Evolutionary conservation across 2,888 invertebrate genomes (phyloP).

Genomic region (Caenorhabditis drosophilae): DNA sequence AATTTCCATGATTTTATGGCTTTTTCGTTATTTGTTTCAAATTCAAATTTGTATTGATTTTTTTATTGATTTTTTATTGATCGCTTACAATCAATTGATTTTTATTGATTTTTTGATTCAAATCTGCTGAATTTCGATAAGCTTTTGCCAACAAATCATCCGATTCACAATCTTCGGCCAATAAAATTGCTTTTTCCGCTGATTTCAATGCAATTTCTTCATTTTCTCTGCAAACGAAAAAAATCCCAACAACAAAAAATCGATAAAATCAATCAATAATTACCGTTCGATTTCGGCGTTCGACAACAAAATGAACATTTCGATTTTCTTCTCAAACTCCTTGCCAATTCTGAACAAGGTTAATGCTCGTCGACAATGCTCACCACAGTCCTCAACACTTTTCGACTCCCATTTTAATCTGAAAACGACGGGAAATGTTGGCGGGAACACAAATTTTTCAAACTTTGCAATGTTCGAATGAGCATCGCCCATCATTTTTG

Average conservation of each 20-base stretch:
- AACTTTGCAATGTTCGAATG: constrained; percentile 25
- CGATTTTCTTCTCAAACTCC: constrained; percentile 23
- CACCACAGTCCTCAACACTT: constrained; percentile 4
- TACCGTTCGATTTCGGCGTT: constrained; percentile 27
- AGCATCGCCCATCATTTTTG: constrained; percentile 32
- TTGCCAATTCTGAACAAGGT: constrained; percentile 34
- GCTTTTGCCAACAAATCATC: constrained; percentile 10
- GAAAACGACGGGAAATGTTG: no score
- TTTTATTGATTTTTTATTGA: no score
- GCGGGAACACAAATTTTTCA: no score
- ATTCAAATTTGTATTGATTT: no score
- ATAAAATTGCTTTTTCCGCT: constrained; percentile 25
- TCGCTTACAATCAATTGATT: no score
- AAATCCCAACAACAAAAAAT: neutral
- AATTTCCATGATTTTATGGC: no score
- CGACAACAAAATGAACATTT: constrained; percentile 36
- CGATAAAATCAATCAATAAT: neutral
- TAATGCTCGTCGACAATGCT: constrained; percentile 33
- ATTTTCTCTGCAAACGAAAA: constrained; percentile 18
- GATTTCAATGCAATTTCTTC: constrained; percentile 22
- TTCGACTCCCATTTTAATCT: constrained; percentile 7
- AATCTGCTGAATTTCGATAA: constrained; percentile 18
- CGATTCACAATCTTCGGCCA: constrained; percentile 34
- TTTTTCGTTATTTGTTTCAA: no score
- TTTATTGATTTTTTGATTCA: no score